Evolutionary conservation across 2,113 vertebrate genomes (phyloP), one percentile per base, ranked within the genome.

Genomic region (Aptenodytes forsteri): DNA sequence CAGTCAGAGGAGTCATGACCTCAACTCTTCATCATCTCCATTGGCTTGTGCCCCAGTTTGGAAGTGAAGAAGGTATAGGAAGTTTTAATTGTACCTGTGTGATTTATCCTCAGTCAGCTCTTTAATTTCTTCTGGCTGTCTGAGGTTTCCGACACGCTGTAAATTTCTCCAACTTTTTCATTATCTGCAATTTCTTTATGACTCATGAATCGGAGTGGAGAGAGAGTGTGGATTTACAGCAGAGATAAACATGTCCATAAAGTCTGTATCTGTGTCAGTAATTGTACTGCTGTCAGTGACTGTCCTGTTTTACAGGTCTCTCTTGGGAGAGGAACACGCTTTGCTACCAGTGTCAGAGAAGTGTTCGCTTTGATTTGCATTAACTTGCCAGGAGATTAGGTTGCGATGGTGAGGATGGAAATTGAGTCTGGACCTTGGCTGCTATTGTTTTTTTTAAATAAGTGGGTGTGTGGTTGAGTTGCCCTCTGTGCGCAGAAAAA

Each of bases 81-180:
- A 98, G 98, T 98, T 98, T 98, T 98, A 98, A 98, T 98, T 98
- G 98, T 98, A 98, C 98, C 97, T 97, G 95, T 98, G 89, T 98
- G 98, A 98, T 99, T 99, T 99, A 99, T 98, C 94, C 97, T 96
- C 97, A 98, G 97, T 98, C 98, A 98, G 98, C 98, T 98, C 98
- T 99, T 98, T 99, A 98, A 98, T 99, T 98, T 98, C 98, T 98
- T 98, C 98, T 98, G 98, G 98, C 98, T 99, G 98, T 98, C 98
- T 98, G 98, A 98, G 98, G 98, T 99, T 99, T 98, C 98, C 98
- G 98, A 99, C 98, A 98, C 88, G 98, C 99, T 99, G 99, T 99
- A 99, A 99, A 99, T 99, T 99, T 99, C 98, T 98, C 98, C 99
- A 99, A 99, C 99, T 99, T 99, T 99, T 99, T 99, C 99, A 99